phyloP scores from a whole-genome alignment of 1,140 invertebrate genomes.

The Megathymus violae region DNA sequence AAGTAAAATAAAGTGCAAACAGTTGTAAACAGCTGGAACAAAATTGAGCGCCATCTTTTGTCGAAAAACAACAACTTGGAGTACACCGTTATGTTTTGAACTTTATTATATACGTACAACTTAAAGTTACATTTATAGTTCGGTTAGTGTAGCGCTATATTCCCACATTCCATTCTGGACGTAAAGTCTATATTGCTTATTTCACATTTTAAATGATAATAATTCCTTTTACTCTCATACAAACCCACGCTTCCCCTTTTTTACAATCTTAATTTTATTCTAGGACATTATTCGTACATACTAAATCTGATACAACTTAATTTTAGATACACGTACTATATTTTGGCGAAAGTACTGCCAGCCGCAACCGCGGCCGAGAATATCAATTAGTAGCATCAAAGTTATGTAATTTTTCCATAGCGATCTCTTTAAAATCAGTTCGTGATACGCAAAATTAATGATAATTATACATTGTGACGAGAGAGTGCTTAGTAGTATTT shows the following conservation, averaged over 20 bases:
- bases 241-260: slow-evolving; percentile 5
- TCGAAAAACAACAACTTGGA: too few relatives aligned
- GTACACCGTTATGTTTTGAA: too few relatives aligned
- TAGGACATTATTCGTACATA: background rate
- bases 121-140: too few relatives aligned
- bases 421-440: background rate
- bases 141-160: too few relatives aligned
- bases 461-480: too few relatives aligned
- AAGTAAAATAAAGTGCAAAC: too few relatives aligned
- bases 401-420: background rate
- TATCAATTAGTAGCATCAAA: background rate
- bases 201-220: background rate
- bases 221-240: background rate
- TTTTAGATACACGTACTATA: slow-evolving; percentile 12
- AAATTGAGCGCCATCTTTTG: too few relatives aligned
- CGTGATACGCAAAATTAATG: background rate
- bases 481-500: too few relatives aligned
- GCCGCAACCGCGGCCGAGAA: slow-evolving; percentile 9
- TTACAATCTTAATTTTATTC: slow-evolving; percentile 1
- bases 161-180: too few relatives aligned
- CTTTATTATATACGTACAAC: too few relatives aligned
- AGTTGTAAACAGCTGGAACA: too few relatives aligned
- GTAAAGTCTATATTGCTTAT: too few relatives aligned
- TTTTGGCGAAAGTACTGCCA: slow-evolving; percentile 18
- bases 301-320: background rate